These are phyloP conservation scores for Thryonomys swinderianus DNA, from an alignment of 2,113 vertebrate species.

Conservation along the genomic window DNA sequence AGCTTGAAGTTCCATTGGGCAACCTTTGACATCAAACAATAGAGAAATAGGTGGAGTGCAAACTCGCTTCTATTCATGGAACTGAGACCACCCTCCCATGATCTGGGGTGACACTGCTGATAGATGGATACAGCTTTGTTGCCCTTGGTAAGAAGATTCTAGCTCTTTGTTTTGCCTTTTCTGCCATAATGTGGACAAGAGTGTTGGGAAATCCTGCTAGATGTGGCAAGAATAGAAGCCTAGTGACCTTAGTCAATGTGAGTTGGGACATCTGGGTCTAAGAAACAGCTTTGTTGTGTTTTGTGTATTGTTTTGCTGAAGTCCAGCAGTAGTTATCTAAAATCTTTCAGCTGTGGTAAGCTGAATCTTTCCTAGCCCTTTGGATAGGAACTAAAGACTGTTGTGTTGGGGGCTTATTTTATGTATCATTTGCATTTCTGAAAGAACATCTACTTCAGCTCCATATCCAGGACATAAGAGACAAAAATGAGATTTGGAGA, in stretches of 20 bases:
- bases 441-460: background rate
- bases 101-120: background rate
- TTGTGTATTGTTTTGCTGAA: background rate
- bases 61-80: background rate
- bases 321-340: background rate
- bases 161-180: background rate
- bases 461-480: background rate
- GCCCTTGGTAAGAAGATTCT: background rate
- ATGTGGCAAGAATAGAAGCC: background rate
- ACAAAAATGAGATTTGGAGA: background rate
- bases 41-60: background rate
- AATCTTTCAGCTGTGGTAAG: background rate
- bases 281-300: background rate
- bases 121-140: background rate
- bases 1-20: background rate
- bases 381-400: background rate
- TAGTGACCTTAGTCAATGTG: background rate
- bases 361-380: background rate
- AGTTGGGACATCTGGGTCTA: background rate
- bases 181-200: background rate
- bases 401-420: background rate
- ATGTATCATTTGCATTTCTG: background rate
- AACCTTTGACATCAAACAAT: too few relatives aligned
- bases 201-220: rapidly evolving
- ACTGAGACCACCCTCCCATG: background rate